phyloP scores from a whole-genome alignment of 2,888 invertebrate genomes.

The Ophion costatus region DNA sequence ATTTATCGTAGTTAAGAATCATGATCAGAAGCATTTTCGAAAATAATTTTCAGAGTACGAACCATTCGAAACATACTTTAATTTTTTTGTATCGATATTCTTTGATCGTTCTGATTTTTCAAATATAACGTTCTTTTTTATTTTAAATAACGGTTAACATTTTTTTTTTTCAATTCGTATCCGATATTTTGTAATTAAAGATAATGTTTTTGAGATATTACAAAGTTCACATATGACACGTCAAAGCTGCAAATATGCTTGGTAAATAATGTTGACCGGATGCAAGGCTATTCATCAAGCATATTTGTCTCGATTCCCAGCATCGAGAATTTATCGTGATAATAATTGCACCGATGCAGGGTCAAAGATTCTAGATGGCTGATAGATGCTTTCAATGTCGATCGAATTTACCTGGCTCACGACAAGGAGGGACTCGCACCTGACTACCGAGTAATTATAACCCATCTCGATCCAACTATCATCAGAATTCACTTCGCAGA shows the following conservation, averaged over 20 bases:
- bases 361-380: slow-evolving; percentile 92
- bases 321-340: neutral
- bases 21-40: neutral
- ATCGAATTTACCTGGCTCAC: slow-evolving; percentile 94
- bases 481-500: neutral
- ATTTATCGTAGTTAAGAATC: neutral
- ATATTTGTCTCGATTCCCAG: too few relatives aligned
- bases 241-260: too few relatives aligned
- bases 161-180: too few relatives aligned
- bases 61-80: neutral
- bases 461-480: neutral
- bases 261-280: too few relatives aligned
- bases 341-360: slow-evolving; percentile 81
- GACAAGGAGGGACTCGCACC: slow-evolving; percentile 87
- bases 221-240: too few relatives aligned
- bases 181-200: too few relatives aligned
- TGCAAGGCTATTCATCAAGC: too few relatives aligned
- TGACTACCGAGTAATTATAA: slow-evolving; percentile 85
- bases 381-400: slow-evolving; percentile 94
- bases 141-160: too few relatives aligned
- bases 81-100: neutral
- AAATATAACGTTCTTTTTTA: too few relatives aligned
- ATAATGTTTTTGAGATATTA: too few relatives aligned
- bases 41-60: neutral
- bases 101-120: too few relatives aligned